These are phyloP conservation scores for Paramisgurnus dabryanus DNA, from an alignment of 2,113 vertebrate species.

Conservation along the genomic window DNA sequence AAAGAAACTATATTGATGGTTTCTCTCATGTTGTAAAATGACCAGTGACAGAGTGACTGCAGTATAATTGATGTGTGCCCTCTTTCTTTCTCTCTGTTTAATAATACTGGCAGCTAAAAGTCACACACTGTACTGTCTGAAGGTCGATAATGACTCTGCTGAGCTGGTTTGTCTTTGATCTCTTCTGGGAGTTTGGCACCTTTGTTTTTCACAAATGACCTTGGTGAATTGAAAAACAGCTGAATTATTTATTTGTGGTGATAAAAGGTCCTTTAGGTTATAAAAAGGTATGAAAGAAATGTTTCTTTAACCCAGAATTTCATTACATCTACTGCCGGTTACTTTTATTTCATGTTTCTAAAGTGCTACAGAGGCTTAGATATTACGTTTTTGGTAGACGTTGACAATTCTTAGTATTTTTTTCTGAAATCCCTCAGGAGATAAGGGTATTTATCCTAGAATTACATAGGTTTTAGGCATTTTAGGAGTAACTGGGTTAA, in stretches of 20 bases:
- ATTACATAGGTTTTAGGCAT: too few relatives aligned
- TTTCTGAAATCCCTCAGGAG: too few relatives aligned
- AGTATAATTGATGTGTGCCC: conserved; percentile 34
- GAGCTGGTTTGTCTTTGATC: conserved; percentile 11
- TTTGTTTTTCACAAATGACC: conserved; percentile 41
- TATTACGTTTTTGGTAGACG: too few relatives aligned
- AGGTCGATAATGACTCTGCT: conserved; percentile 25
- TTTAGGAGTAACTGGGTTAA: too few relatives aligned
- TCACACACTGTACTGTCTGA: conserved; percentile 34
- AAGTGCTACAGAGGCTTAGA: too few relatives aligned
- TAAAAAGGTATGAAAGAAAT: too few relatives aligned
- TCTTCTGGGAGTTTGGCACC: conserved; percentile 8
- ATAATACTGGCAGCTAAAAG: conserved; percentile 20
- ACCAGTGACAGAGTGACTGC: not conserved
- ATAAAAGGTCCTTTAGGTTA: too few relatives aligned
- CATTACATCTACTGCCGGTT: too few relatives aligned
- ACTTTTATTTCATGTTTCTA: too few relatives aligned
- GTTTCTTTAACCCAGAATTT: too few relatives aligned
- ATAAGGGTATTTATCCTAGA: too few relatives aligned
- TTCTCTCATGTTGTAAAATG: conserved; percentile 8
- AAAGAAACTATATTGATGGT: conserved; percentile 14
- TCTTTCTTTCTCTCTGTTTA: not conserved
- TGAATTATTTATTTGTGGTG: not conserved
- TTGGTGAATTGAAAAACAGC: conserved; percentile 35
- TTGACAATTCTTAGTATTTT: too few relatives aligned